Conservation (phyloP, 2,888 invertebrate species). For the Macaria liturata region DNA sequence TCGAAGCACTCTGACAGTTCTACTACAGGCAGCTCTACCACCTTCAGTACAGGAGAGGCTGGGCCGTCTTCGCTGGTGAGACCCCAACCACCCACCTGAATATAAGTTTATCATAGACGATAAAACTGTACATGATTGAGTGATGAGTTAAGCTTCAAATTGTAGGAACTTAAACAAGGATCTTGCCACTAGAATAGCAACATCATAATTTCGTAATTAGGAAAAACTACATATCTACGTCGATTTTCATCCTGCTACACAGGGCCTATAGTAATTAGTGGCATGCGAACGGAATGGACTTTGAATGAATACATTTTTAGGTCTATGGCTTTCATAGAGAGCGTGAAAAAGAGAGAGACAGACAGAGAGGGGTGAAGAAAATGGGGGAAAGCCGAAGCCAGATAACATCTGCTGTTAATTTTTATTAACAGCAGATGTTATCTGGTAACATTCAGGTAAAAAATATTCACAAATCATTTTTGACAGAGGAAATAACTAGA, state of each 20-base stretch:
- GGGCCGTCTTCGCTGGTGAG: neutral
- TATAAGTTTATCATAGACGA: too few relatives aligned
- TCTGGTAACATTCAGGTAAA: neutral
- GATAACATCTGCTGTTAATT: neutral
- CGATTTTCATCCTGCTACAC: too few relatives aligned
- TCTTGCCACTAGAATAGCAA: too few relatives aligned
- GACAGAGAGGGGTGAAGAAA: neutral
- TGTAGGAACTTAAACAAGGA: too few relatives aligned
- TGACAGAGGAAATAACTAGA: neutral
- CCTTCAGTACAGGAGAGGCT: neutral
- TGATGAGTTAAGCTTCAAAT: too few relatives aligned
- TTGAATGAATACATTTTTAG: neutral
- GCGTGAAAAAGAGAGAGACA: too few relatives aligned
- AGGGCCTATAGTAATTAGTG: neutral
- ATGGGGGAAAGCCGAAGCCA: neutral
- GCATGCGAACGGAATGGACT: neutral
- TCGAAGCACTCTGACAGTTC: slow-evolving; percentile 18
- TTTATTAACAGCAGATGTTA: too few relatives aligned
- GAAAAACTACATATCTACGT: too few relatives aligned
- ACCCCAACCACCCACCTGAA: slow-evolving; percentile 2
- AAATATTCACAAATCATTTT: neutral
- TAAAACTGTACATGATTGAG: too few relatives aligned
- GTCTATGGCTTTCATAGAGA: neutral
- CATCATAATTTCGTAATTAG: too few relatives aligned
- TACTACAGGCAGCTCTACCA: neutral